phyloP scores from a whole-genome alignment of 1,140 invertebrate species.

The Drosophila cardini region DNA sequence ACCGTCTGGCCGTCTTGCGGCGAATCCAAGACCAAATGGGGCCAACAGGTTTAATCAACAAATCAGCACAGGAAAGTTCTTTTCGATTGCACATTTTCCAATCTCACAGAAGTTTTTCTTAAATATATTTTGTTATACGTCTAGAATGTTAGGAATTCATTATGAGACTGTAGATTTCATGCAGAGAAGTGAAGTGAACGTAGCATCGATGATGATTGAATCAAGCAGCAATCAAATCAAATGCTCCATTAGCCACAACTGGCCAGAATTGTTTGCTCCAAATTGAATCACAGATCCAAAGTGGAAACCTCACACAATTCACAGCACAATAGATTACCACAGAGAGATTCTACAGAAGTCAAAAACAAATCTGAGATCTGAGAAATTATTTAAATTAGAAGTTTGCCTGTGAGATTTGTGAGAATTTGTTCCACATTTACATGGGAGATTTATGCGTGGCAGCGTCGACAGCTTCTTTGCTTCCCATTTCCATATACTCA shows the following conservation, averaged over 20 bases:
- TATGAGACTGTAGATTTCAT: conserved; percentile 9
- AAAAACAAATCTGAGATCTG: conserved; percentile 20
- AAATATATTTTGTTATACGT: conserved; percentile 1
- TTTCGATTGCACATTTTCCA: conserved; percentile 28
- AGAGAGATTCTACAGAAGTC: conserved; percentile 27
- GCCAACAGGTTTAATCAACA: conserved; percentile 70
- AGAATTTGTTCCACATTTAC: conserved; percentile 77
- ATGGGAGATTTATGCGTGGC: conserved; percentile 79
- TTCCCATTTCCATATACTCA: conserved; percentile 33
- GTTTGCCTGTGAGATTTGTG: conserved; percentile 21
- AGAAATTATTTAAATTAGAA: conserved; percentile 41
- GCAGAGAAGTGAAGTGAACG: not conserved
- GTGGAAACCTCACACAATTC: conserved; percentile 43
- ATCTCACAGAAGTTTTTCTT: conserved; percentile 11
- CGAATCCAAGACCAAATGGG: conserved; percentile 45
- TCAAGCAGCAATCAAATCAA: conserved; percentile 28
- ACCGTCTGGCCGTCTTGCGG: conserved; percentile 36
- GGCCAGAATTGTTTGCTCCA: conserved; percentile 9
- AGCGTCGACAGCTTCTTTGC: conserved; percentile 35
- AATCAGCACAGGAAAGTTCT: conserved; percentile 54
- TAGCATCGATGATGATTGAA: conserved; percentile 21
- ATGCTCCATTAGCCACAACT: conserved; percentile 31
- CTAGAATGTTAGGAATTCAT: conserved; percentile 24
- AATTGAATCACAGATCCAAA: conserved; percentile 23
- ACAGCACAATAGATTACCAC: conserved; percentile 46